Conservation (phyloP, 2,797 vertebrate species). For the Pagetopsis macropterus region DNA sequence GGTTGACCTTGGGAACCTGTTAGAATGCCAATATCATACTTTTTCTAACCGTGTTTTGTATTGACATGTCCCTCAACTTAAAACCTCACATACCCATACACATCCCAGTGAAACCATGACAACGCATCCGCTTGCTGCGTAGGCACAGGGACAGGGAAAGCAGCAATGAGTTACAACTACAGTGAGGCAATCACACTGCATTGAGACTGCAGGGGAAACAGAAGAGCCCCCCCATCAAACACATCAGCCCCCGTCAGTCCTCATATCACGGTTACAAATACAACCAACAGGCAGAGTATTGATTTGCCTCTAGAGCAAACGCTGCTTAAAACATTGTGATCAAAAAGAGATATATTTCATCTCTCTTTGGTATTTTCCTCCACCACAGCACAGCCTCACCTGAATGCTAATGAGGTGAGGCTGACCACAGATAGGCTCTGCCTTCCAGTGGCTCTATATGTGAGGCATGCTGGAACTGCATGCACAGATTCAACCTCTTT, state of each 20-base stretch:
- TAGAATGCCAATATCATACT: background rate
- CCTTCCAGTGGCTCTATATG: constrained; percentile 22
- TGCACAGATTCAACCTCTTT: background rate
- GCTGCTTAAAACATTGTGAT: constrained; percentile 9
- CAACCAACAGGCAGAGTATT: constrained; percentile 42
- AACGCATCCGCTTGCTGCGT: constrained; percentile 61
- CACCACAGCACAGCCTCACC: constrained; percentile 43
- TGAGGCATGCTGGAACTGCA: background rate
- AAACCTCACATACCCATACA: constrained; percentile 60
- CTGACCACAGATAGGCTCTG: constrained; percentile 35
- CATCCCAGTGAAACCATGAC: constrained; percentile 69
- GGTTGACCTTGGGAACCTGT: constrained; percentile 53
- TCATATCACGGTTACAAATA: constrained; percentile 53
- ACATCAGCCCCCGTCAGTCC: constrained; percentile 43
- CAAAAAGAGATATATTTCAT: constrained; percentile 23
- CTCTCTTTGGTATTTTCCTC: background rate
- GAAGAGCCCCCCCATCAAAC: constrained; percentile 25
- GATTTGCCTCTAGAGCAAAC: constrained; percentile 47
- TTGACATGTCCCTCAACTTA: constrained; percentile 21
- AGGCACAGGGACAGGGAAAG: constrained; percentile 32
- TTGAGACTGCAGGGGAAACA: constrained; percentile 55
- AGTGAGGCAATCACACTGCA: constrained; percentile 55
- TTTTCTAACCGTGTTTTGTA: constrained; percentile 1
- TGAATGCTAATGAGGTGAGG: constrained; percentile 69
- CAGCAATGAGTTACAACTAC: constrained; percentile 56